A percentile compares a stretch with the other conserved stretches of the same genome.
phyloP scores from a whole-genome alignment of 2,888 invertebrate species.

The Gastracanthus pulcherrimus region DNA sequence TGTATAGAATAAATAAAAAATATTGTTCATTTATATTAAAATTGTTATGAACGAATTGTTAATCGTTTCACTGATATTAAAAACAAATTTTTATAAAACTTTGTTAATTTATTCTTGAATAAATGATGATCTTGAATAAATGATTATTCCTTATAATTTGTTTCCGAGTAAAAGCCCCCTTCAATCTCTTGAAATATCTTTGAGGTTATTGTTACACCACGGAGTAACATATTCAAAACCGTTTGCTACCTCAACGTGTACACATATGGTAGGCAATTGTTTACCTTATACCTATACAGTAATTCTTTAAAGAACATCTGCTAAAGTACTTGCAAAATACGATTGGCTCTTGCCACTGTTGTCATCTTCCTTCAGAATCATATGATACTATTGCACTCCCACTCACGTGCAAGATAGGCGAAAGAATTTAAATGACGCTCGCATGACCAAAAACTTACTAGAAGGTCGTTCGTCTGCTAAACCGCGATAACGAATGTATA shows the following conservation, averaged over 20 bases:
- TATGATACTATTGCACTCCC: neutral
- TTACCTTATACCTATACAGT: neutral
- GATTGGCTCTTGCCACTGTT: neutral
- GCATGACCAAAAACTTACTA: neutral
- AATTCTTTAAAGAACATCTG: neutral
- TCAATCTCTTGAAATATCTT: neutral
- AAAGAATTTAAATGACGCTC: slow-evolving; percentile 6
- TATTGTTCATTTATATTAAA: neutral
- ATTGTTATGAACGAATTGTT: neutral
- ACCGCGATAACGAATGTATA: too few species aligned
- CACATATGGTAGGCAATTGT: too few species aligned
- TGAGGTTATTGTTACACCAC: neutral
- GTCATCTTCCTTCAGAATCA: neutral
- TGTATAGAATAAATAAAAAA: neutral
- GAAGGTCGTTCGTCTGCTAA: too few species aligned
- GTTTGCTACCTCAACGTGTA: neutral
- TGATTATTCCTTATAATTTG: neutral
- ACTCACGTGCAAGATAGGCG: neutral
- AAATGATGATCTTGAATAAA: neutral
- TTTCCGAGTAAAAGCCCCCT: neutral
- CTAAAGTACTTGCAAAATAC: neutral
- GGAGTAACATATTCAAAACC: neutral
- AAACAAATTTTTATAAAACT: neutral
- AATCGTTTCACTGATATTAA: neutral
- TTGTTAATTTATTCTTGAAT: neutral